These are phyloP conservation scores for Conomelus anceps DNA, from an alignment of 2,888 invertebrate genomes.

Conservation along the genomic window DNA sequence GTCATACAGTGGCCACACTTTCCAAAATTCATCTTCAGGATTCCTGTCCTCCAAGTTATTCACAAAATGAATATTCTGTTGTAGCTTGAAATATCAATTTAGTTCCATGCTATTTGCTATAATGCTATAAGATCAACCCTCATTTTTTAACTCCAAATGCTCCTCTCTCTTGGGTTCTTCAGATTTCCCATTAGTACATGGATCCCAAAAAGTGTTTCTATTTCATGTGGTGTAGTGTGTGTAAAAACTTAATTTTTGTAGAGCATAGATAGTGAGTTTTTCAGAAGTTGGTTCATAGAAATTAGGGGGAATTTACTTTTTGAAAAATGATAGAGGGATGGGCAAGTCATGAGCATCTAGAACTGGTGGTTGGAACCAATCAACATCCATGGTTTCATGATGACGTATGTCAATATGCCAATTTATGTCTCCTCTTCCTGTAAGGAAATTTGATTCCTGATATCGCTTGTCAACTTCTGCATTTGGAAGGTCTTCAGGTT, in stretches of 20 bases:
- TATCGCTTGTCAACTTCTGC: background rate
- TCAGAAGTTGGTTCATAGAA: background rate
- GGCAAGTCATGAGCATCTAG: background rate
- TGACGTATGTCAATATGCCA: background rate
- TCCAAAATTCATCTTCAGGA: conserved; percentile 2
- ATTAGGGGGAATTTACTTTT: conserved; percentile 1
- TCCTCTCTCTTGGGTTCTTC: background rate
- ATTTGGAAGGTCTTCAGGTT: background rate
- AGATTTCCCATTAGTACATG: conserved; percentile 9
- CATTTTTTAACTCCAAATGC: background rate
- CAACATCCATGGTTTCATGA: background rate
- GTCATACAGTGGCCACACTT: conserved; percentile 4
- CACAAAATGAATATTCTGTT: background rate
- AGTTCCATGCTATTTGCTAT: background rate
- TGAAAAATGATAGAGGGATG: conserved; percentile 1
- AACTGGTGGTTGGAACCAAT: conserved; percentile 5
- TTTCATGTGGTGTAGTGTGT: background rate
- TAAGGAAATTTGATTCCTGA: background rate
- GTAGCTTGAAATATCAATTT: background rate
- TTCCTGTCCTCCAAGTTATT: background rate
- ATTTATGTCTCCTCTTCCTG: background rate
- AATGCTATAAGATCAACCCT: background rate
- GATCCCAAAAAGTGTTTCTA: conserved; percentile 1
- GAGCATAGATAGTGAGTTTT: conserved; percentile 3
- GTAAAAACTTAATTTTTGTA: conserved; percentile 3